Base-by-base conservation (phyloP, 2,113 vertebrate species). In the Acinonyx jubatus region DNA sequence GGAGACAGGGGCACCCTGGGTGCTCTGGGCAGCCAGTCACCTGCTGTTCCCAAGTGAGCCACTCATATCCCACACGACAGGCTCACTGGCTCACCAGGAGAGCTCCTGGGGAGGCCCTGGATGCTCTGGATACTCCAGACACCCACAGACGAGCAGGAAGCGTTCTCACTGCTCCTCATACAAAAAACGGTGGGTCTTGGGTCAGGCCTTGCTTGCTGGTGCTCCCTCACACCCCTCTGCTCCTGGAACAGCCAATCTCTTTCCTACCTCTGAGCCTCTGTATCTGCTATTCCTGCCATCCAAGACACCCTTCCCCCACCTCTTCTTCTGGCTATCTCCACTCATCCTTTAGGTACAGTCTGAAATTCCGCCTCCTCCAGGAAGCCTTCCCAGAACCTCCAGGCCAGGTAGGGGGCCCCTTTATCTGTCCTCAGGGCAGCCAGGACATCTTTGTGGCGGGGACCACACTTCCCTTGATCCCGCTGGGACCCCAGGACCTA, bases 31-130 rank as follows among this genome's bases (percentile, higher is more conserved):
- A 91, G 48, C 14, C 9, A 3, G 52, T 91, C 83, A 38, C 68
- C 29, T 5, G 36, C 66, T 27, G 6, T 14, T 52, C 52, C n/a
- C 66, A 55, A 6, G 7, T 41, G 19, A 68, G n/a, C n/a, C 88
- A 14, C 38, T 91, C 29, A 3, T 29, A 21, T n/a, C 66, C 74
- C 57, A 14, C 12, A 3, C 0, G 29, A 55, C 18, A 19, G 15
- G 41, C 19, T n/a, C 1, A 33, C 27, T 4, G 0, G 4, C 19
- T 41, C 45, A 10, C 45, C 0, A 0, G 23, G 27, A 25, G n/a
- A 5, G 7, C 38, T 23, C 36, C 36, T 0, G 3, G 27, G 57
- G 9, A 61, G 31, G 52, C n/a, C 18, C 50, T 4, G 23, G 41
- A 33, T 3, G 27, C 16, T 25, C 65, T 4, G 8, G 4, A 4